Base-by-base conservation (phyloP, 1,140 invertebrate species). In the Sipha flava region DNA sequence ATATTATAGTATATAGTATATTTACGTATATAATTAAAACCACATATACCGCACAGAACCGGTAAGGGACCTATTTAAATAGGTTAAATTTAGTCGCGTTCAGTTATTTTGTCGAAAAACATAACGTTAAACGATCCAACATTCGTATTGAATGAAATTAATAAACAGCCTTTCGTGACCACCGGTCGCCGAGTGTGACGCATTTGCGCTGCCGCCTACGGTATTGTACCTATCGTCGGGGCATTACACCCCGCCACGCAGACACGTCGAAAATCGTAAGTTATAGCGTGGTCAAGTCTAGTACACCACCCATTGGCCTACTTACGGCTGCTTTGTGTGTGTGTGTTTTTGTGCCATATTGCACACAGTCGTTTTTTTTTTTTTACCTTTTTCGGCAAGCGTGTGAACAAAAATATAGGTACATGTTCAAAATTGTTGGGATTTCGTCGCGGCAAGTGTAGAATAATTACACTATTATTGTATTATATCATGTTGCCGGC, bases 261-360 rank as follows among this genome's bases (percentile, higher is more conserved):
- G 31, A 64, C 59, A 37, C 59, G 23, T 37, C 34, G 23, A 77
- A 77, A 77, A 77, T 40, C 12, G 49, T 37, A 73, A 43, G 14
- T 26, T 40, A 77, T 77, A 14, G 73, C 73, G 49, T 37, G 73
- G 73, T 43, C 73, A 54, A 77, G 73, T 57, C 49, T 29, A 45
- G 26, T 40, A 57, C 9, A 37, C 70, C 70, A 73, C 73, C 73
- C 73, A 59, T 23, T 77, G 73, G 21, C 73, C 73, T 77, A 77
- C 49, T 77, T 77, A 37, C 34, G 21, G 9, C n/a, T n/a, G n/a
- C 31, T 23, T 21, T 9, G 31, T 34, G 47, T 16, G 47, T 54
- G 29, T 26, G 47, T 73, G 18, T 34, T 6, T 26, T 40, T 66
- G 23, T 16, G 21, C 37, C 9, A 9, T 26, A 68, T 40, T 26